Evolutionary conservation across 2,113 vertebrate genomes (phyloP).

Genomic region (Trochalopteron elliotii): DNA sequence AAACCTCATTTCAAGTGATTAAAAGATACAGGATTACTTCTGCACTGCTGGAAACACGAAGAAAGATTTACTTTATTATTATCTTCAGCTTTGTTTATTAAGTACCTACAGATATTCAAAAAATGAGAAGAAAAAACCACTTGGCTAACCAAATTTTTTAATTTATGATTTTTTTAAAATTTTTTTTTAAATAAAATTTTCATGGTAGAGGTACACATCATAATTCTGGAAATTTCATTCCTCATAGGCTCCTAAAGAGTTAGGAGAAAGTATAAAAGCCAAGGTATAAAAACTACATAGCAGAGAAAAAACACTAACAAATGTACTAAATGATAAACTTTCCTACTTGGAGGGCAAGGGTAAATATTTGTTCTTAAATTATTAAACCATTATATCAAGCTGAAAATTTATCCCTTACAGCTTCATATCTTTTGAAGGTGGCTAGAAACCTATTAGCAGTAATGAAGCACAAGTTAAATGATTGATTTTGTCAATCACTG

Average conservation of each 20-base stretch:
- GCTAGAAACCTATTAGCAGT: neutral
- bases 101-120: neutral
- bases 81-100: neutral
- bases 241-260: neutral
- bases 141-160: neutral
- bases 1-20: neutral
- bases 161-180: neutral
- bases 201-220: rapidly evolving
- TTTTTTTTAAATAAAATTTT: neutral
- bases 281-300: neutral
- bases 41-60: neutral
- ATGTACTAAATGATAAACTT: neutral
- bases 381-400: neutral
- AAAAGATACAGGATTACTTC: neutral
- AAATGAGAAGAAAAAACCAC: neutral
- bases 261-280: neutral
- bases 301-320: neutral
- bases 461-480: neutral
- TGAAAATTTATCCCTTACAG: neutral
- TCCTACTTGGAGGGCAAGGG: neutral
- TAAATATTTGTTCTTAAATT: conserved; percentile 27
- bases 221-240: neutral
- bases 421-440: neutral
- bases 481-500: conserved; percentile 31
- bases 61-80: neutral